Evolutionary conservation across 1,140 invertebrate genomes (phyloP), one percentile per base, ranked within the genome.

Genomic region (Tetramorium simillimum): DNA sequence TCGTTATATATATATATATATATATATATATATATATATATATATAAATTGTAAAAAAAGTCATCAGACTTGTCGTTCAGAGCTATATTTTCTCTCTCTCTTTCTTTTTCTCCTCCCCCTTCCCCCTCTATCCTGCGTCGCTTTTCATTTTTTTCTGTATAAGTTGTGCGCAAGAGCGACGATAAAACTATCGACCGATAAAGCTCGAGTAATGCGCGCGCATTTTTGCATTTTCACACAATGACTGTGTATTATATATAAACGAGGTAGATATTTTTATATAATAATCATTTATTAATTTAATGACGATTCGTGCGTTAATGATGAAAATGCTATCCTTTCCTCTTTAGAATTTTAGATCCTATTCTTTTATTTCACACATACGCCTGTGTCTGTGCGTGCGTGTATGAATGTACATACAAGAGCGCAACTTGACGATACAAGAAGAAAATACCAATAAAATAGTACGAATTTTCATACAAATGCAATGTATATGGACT

Each of bases 1-100:
- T 28, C 28, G 28, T 28, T 28, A 28, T 28, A 28, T 1, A 28
- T 28, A 28, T 1, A 28, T 28, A 28, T 1, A 28, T 28, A 28
- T 28, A 28, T 28, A 28, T 28, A 28, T 1, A 28, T 81, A 76
- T 65, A 43, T 75, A 75, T 91, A 91, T 93, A 93, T 91, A 89
- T 92, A 93, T 93, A 92, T 92, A 93, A 93, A 92, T 91, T 90
- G 89, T 93, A 89, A 93, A 85, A 93, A 93, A 91, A 93, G n/a
- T 88, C 46, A 56, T 81, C 33, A 65, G 33, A 56, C 28, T 85
- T 51, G 37, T n/a, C n/a, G n/a, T 75, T 84, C 43, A 40, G 53
- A 9, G 21, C 4, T 10, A 49, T 33, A 33, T 2, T 46, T 60
- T 24, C 51, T 49, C 69, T 85, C 65, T 65, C 49, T 46, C 24